Conservation (phyloP, 1,140 invertebrate genomes). For the Elymnias hypermnestra region DNA sequence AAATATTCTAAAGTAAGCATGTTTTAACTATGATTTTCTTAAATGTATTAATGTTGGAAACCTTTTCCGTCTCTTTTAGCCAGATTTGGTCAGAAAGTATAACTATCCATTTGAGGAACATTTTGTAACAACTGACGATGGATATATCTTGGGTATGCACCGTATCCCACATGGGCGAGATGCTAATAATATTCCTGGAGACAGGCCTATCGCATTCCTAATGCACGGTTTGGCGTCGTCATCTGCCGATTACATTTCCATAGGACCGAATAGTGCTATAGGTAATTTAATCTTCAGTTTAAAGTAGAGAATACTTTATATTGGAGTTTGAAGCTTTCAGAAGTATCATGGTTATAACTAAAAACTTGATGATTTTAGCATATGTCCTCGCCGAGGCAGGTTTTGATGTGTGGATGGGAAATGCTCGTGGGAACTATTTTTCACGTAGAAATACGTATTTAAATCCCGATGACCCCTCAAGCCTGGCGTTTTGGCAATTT, state of each 20-base stretch:
- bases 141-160: slow-evolving; percentile 78
- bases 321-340: no score
- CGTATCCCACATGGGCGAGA: slow-evolving; percentile 76
- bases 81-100: slow-evolving; percentile 70
- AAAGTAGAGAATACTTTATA: background rate
- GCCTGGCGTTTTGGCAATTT: slow-evolving; percentile 84
- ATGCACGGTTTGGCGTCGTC: slow-evolving; percentile 80
- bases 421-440: slow-evolving; percentile 81
- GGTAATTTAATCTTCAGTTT: no score
- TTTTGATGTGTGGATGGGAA: slow-evolving; percentile 88
- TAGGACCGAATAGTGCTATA: no score
- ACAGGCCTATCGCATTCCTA: slow-evolving; percentile 72
- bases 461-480: slow-evolving; percentile 72
- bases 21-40: no score
- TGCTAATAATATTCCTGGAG: slow-evolving; percentile 27
- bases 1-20: no score
- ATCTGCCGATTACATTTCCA: slow-evolving; percentile 78
- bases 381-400: slow-evolving; percentile 83
- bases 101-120: slow-evolving; percentile 78
- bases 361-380: slow-evolving; percentile 45
- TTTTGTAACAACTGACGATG: slow-evolving; percentile 77
- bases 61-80: slow-evolving; percentile 65
- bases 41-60: no score
- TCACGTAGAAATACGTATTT: slow-evolving; percentile 76
- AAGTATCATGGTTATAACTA: no score